Evolutionary conservation across 2,888 invertebrate species (phyloP).

Genomic region (Matsumyia berberina): DNA sequence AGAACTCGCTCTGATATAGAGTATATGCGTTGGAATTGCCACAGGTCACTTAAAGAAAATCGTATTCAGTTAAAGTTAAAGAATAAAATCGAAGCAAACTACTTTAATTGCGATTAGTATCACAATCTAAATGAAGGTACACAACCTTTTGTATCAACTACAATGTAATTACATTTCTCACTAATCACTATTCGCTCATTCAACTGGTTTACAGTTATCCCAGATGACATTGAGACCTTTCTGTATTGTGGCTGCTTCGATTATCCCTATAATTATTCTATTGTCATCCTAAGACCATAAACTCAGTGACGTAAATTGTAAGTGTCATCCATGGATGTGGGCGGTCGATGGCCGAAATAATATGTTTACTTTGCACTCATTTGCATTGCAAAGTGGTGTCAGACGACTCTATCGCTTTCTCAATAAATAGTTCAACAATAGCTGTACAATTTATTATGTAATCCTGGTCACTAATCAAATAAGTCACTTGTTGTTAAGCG

Average conservation of each 20-base stretch:
- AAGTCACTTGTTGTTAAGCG: slow-evolving; percentile 25
- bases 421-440: slow-evolving; percentile 35
- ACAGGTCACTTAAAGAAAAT: no score
- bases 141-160: not conserved
- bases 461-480: slow-evolving; percentile 44
- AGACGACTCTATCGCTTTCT: slow-evolving; percentile 26
- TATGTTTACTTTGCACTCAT: slow-evolving; percentile 53
- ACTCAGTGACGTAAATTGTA: slow-evolving; percentile 3
- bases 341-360: slow-evolving; percentile 7
- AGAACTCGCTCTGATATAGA: no score
- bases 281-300: slow-evolving; percentile 16
- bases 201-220: slow-evolving; percentile 1
- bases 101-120: slow-evolving; percentile 14
- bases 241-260: not conserved
- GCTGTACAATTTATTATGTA: slow-evolving; percentile 32
- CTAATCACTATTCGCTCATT: slow-evolving; percentile 2
- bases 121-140: not conserved
- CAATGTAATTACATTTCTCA: not conserved
- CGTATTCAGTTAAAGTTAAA: no score
- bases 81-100: not conserved
- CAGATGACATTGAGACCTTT: slow-evolving; percentile 28
- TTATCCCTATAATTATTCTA: slow-evolving; percentile 42
- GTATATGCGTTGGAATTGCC: no score
- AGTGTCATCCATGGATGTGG: not conserved
- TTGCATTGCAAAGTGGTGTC: slow-evolving; percentile 40